Percentiles rank a stretch among this genome's conserved stretches.
These are phyloP conservation scores for Cosmia pyralina DNA, from an alignment of 2,888 invertebrate genomes.

Conservation along the genomic window DNA sequence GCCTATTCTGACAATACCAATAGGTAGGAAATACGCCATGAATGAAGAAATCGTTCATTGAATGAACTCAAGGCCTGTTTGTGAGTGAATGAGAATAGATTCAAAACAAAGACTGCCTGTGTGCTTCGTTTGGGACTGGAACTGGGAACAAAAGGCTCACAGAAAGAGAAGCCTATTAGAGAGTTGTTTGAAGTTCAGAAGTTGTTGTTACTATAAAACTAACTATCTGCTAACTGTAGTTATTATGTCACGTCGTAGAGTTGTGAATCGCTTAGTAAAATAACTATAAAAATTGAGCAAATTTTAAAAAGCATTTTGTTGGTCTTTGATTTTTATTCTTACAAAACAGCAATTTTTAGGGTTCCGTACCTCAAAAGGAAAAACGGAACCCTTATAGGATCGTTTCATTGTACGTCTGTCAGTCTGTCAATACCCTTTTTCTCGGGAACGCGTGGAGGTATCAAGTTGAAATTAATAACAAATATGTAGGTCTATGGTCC, in stretches of 20 bases:
- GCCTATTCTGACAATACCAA: slow-evolving; percentile 21
- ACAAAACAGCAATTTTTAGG: no score
- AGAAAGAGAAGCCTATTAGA: slow-evolving; percentile 15
- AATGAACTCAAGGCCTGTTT: slow-evolving; percentile 16
- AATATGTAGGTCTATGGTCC: no score
- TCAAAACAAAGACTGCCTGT: slow-evolving; percentile 28
- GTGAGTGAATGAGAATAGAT: slow-evolving; percentile 29
- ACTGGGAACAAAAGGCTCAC: slow-evolving; percentile 23
- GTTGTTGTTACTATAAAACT: background rate
- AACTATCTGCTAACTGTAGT: background rate
- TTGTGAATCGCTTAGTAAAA: background rate
- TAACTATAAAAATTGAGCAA: background rate
- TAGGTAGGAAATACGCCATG: slow-evolving; percentile 36
- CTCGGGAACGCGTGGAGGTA: no score
- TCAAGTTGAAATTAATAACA: no score
- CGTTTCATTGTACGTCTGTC: no score
- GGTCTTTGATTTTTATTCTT: no score
- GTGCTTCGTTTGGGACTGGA: slow-evolving; percentile 16
- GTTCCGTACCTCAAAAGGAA: no score
- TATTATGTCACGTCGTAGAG: background rate
- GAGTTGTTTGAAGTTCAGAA: slow-evolving; percentile 19
- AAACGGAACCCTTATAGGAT: no score
- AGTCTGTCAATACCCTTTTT: no score
- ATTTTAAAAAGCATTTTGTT: no score
- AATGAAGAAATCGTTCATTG: slow-evolving; percentile 42